These are phyloP conservation scores for Drosophila sturtevanti DNA, from an alignment of 1,140 invertebrate species.

Conservation along the genomic window DNA sequence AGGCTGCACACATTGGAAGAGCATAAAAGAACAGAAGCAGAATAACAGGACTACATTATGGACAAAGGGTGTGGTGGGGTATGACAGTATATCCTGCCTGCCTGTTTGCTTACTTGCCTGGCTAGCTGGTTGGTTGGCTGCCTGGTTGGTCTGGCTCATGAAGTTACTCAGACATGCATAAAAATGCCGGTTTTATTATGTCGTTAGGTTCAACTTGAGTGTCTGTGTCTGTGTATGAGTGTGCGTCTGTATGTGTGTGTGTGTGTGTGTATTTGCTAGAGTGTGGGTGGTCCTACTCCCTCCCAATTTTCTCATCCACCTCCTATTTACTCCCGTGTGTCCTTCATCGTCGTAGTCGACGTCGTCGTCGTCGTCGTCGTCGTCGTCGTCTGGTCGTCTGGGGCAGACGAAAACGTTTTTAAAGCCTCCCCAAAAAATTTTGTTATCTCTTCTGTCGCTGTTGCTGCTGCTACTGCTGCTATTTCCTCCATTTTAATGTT, in stretches of 20 bases:
- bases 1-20: slow-evolving; percentile 55
- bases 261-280: slow-evolving; percentile 25
- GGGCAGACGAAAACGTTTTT: slow-evolving; percentile 43
- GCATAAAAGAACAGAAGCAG: slow-evolving; percentile 1
- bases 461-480: not conserved
- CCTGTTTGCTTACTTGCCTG: too few species aligned
- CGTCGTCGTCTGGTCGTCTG: slow-evolving; percentile 53
- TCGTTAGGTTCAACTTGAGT: slow-evolving; percentile 57
- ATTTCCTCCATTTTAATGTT: not conserved
- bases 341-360: slow-evolving; percentile 30
- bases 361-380: slow-evolving; percentile 35
- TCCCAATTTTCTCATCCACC: not conserved
- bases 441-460: slow-evolving; percentile 21
- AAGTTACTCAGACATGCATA: slow-evolving; percentile 80
- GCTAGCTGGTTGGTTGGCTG: slow-evolving; percentile 14
- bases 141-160: slow-evolving; percentile 68
- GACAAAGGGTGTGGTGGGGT: not conserved
- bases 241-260: slow-evolving; percentile 23
- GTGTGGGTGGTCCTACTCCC: slow-evolving; percentile 28
- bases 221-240: slow-evolving; percentile 33
- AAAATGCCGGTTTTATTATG: slow-evolving; percentile 81
- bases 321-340: slow-evolving; percentile 1
- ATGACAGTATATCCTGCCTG: slow-evolving; percentile 34
- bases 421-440: slow-evolving; percentile 35
- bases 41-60: not conserved